phyloP scores from a whole-genome alignment of 1,140 invertebrate genomes.

The Drosophila leontia region DNA sequence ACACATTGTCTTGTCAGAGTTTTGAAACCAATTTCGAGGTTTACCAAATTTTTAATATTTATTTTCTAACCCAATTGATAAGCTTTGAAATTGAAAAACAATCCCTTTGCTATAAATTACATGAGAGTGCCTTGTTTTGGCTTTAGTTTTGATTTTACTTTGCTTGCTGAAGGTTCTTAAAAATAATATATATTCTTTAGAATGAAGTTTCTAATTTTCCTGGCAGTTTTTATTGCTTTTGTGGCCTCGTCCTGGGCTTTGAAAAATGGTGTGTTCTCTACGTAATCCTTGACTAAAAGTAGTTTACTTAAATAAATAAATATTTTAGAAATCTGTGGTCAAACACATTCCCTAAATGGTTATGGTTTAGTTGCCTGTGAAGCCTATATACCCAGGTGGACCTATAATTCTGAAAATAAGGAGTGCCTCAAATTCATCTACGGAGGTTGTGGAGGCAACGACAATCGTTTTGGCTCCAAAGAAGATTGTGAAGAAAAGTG shows the following conservation, averaged over 20 bases:
- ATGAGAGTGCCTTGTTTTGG: neutral
- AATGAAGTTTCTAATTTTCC: constrained; percentile 53
- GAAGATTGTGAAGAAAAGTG: constrained; percentile 50
- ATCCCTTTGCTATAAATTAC: constrained; percentile 4
- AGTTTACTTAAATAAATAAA: neutral
- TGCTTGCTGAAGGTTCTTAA: neutral
- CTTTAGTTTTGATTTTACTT: constrained; percentile 13
- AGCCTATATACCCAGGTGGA: constrained; percentile 59
- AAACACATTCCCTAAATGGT: constrained; percentile 36
- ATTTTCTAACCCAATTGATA: neutral
- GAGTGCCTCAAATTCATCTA: constrained; percentile 92
- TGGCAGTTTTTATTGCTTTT: constrained; percentile 17
- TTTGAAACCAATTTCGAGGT: constrained; percentile 5
- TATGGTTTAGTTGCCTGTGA: constrained; percentile 33
- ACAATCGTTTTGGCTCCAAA: constrained; percentile 89
- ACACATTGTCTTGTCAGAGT: neutral
- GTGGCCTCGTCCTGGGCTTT: constrained; percentile 18
- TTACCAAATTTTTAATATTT: neutral
- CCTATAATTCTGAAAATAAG: constrained; percentile 89
- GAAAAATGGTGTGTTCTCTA: constrained; percentile 43
- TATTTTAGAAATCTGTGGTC: constrained; percentile 37
- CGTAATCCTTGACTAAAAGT: neutral
- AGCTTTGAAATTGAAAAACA: neutral
- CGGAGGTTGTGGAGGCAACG: constrained; percentile 94
- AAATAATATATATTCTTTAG: neutral